phyloP scores from a whole-genome alignment of 2,113 vertebrate genomes.

The Oreocharis arfaki region DNA sequence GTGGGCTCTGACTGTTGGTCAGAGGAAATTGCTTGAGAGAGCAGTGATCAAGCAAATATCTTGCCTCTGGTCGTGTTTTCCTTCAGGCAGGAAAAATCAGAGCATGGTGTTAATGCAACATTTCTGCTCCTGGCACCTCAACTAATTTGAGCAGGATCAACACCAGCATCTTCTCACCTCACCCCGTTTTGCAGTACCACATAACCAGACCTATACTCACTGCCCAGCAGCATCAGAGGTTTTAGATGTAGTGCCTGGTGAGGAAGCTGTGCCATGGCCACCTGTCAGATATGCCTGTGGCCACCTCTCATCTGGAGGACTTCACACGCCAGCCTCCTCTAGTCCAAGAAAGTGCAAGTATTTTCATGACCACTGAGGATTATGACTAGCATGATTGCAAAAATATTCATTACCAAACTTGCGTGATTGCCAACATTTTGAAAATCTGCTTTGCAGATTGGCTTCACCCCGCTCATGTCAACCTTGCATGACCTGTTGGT shows the following conservation, averaged over 20 bases:
- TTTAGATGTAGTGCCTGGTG: neutral
- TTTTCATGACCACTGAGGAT: neutral
- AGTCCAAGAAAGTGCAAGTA: neutral
- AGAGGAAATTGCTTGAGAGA: neutral
- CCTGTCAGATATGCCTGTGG: neutral
- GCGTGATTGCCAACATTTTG: neutral
- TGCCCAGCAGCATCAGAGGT: neutral
- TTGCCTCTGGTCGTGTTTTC: neutral
- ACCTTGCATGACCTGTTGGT: neutral
- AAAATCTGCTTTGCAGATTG: neutral
- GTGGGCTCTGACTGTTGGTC: neutral
- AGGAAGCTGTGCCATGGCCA: neutral
- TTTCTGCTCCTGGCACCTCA: neutral
- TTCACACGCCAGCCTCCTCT: neutral
- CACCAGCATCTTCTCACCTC: neutral
- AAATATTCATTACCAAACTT: neutral
- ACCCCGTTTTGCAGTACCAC: neutral
- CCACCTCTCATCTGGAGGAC: neutral
- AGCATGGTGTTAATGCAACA: neutral
- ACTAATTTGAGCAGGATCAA: neutral
- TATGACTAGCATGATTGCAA: neutral
- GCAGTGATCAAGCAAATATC: neutral
- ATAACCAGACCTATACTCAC: neutral
- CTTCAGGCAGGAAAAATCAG: neutral
- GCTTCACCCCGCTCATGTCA: neutral